Conservation (phyloP, 1,140 invertebrate species). For the Asbolus verrucosus region DNA sequence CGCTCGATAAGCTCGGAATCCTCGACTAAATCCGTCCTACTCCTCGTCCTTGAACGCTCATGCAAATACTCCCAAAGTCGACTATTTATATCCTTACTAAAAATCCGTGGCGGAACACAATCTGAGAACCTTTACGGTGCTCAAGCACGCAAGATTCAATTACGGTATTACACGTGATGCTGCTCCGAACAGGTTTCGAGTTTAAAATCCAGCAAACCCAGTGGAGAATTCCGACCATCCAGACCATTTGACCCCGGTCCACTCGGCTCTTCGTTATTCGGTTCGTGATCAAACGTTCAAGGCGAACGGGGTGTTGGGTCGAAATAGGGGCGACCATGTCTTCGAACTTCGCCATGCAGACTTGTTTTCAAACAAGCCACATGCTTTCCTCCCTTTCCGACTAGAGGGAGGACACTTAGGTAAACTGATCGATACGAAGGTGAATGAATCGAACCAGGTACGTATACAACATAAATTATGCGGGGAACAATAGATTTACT, state of each 20-base stretch:
- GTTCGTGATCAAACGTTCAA: slow-evolving; percentile 1
- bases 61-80: slow-evolving; percentile 3
- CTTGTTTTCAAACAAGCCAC: too few relatives aligned
- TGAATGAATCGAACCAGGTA: slow-evolving; percentile 27
- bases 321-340: neutral
- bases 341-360: neutral
- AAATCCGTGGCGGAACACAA: slow-evolving; percentile 1
- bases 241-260: slow-evolving; percentile 1
- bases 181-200: slow-evolving; percentile 23
- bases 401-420: neutral
- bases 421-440: slow-evolving; percentile 11
- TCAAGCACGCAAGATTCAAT: slow-evolving; percentile 27
- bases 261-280: too few relatives aligned
- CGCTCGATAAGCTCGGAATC: neutral
- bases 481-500: slow-evolving; percentile 13
- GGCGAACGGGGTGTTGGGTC: neutral
- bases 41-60: neutral
- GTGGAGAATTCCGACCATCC: slow-evolving; percentile 1
- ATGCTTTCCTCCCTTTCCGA: neutral
- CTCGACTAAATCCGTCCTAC: too few relatives aligned
- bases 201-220: neutral
- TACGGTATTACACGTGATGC: slow-evolving; percentile 29
- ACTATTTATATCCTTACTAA: slow-evolving; percentile 15
- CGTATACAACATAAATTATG: slow-evolving; percentile 31
- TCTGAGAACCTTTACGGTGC: neutral